A percentile compares a stretch with the other conserved stretches of the same genome.
These are phyloP conservation scores for Netelia melanura DNA, from an alignment of 2,888 invertebrate species.

Conservation along the genomic window DNA sequence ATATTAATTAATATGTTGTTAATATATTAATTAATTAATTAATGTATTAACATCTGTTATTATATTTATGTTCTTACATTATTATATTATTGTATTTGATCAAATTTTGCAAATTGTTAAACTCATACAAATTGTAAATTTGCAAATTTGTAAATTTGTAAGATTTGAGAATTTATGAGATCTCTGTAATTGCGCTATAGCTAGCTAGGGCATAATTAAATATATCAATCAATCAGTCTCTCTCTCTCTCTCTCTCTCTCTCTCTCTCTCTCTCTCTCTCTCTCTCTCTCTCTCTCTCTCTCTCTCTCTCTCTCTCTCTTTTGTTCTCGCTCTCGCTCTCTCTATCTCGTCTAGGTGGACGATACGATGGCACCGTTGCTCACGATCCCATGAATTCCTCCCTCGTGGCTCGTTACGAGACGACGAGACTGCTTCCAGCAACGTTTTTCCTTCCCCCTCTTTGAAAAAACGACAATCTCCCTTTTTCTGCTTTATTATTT, in stretches of 20 bases:
- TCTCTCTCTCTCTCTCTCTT: constrained; percentile 2
- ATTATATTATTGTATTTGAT: no score
- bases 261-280: background rate
- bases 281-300: background rate
- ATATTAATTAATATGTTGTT: no score
- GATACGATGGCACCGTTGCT: constrained; percentile 72
- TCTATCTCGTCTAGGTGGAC: constrained; percentile 3
- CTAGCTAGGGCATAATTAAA: no score
- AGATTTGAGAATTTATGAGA: no score
- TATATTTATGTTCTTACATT: no score
- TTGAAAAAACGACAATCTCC: constrained; percentile 30
- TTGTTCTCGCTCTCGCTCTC: background rate
- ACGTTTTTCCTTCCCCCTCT: constrained; percentile 36
- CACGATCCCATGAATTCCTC: constrained; percentile 74
- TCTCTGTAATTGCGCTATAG: no score
- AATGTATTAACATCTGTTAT: no score
- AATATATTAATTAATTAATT: no score
- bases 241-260: background rate
- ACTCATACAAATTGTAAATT: no score
- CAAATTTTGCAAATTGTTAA: no score
- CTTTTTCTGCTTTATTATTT: background rate
- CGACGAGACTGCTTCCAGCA: constrained; percentile 43
- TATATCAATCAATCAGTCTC: no score
- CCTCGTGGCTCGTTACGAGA: constrained; percentile 61
- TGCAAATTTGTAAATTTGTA: no score